Percentiles rank a stretch among this genome's conserved stretches.
These are phyloP conservation scores for Periphyllus acericola DNA, from an alignment of 2,888 invertebrate species.

Conservation along the genomic window DNA sequence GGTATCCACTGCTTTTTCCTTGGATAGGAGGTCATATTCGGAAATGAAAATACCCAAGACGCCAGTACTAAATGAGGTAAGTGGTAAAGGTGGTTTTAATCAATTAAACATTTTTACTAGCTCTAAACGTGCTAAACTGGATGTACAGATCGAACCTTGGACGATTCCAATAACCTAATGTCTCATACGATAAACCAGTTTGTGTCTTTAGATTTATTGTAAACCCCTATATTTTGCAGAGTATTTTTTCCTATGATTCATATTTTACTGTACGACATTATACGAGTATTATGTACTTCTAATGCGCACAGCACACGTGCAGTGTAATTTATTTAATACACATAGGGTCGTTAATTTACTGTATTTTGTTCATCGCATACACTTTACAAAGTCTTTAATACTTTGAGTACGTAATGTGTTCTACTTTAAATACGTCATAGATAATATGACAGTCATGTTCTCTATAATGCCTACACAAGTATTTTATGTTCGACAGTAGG, in stretches of 20 bases:
- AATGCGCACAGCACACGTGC: background rate
- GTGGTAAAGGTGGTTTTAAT: conserved; percentile 7
- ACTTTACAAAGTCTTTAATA: background rate
- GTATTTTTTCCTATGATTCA: background rate
- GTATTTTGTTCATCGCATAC: background rate
- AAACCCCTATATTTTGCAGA: background rate
- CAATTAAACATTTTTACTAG: conserved; percentile 6
- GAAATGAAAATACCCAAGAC: conserved; percentile 44
- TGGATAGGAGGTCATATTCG: conserved; percentile 38
- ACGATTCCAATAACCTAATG: conserved; percentile 16
- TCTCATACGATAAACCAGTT: conserved; percentile 21
- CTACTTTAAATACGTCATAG: background rate
- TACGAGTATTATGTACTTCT: background rate
- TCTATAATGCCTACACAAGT: too few relatives aligned
- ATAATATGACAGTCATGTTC: too few relatives aligned
- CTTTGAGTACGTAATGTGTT: too few relatives aligned
- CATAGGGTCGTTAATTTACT: background rate
- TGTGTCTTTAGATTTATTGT: background rate
- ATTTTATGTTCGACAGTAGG: too few relatives aligned
- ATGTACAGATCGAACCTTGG: conserved; percentile 33
- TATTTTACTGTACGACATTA: background rate
- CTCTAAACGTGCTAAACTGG: conserved; percentile 34
- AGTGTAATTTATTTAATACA: background rate
- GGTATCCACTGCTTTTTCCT: conserved; percentile 40
- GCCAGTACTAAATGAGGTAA: conserved; percentile 39